A percentile compares a stretch with the other conserved stretches of the same genome.
These are phyloP conservation scores for Conus canariensis DNA, from an alignment of 2,888 invertebrate genomes.

Conservation along the genomic window DNA sequence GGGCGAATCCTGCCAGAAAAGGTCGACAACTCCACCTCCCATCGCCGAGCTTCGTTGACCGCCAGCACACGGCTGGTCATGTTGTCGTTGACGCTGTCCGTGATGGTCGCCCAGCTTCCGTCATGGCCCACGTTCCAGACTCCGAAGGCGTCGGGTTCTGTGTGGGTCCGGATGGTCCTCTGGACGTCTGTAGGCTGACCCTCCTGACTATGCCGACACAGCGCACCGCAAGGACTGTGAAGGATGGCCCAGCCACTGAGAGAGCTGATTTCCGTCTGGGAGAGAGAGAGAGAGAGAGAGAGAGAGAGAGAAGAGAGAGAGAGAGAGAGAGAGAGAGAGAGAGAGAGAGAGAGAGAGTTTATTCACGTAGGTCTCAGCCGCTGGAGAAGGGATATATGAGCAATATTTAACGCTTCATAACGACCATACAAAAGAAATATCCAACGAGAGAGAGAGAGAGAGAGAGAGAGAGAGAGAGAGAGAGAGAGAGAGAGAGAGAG, in stretches of 20 bases:
- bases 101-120: neutral
- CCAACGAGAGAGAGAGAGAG: too few relatives aligned
- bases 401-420: too few relatives aligned
- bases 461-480: neutral
- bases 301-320: neutral
- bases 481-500: too few relatives aligned
- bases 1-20: neutral
- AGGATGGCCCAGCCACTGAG: neutral
- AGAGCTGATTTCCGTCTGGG: neutral
- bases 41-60: neutral
- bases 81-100: neutral
- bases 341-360: neutral
- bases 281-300: neutral
- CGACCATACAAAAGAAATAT: too few relatives aligned
- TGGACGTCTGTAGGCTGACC: neutral
- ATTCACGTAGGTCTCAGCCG: neutral
- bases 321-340: neutral
- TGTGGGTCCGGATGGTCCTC: neutral
- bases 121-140: neutral
- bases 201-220: neutral
- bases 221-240: neutral
- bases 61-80: neutral
- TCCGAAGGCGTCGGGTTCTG: neutral
- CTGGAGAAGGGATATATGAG: too few relatives aligned
- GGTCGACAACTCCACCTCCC: neutral